Evolutionary conservation across 2,888 invertebrate genomes (phyloP).

Genomic region (Plagiodera versicolora): DNA sequence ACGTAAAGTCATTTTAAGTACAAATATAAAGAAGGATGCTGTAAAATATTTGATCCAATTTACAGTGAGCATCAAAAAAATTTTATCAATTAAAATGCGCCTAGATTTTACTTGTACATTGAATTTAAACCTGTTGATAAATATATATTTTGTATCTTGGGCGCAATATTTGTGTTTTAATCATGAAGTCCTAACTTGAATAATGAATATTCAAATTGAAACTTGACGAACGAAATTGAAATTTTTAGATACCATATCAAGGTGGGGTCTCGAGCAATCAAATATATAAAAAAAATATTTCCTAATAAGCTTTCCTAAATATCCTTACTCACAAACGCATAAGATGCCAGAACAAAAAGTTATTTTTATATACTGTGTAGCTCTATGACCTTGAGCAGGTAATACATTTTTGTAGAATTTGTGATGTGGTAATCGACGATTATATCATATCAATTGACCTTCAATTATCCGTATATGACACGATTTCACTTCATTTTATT

Average conservation of each 20-base stretch:
- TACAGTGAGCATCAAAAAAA: slow-evolving; percentile 45
- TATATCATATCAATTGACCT: neutral
- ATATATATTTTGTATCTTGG: slow-evolving; percentile 52
- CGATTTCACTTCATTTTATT: too few species aligned
- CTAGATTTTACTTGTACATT: slow-evolving; percentile 48
- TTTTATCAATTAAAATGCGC: slow-evolving; percentile 44
- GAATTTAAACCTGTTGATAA: slow-evolving; percentile 45
- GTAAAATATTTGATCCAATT: slow-evolving; percentile 38
- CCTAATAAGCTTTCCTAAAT: too few species aligned
- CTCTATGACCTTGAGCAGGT: too few species aligned
- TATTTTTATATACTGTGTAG: too few species aligned
- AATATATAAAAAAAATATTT: too few species aligned
- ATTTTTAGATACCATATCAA: too few species aligned
- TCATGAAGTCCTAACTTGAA: slow-evolving; percentile 9
- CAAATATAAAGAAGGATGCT: slow-evolving; percentile 49
- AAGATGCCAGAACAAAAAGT: too few species aligned
- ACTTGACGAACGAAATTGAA: too few species aligned
- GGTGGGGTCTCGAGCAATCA: too few species aligned
- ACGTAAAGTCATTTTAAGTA: slow-evolving; percentile 52
- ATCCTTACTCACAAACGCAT: too few species aligned
- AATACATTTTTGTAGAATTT: too few species aligned
- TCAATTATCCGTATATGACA: neutral
- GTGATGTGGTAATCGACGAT: neutral
- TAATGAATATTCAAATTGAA: too few species aligned
- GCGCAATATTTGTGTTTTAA: slow-evolving; percentile 44